Evolutionary conservation across 2,113 vertebrate genomes (phyloP).

Genomic region (Ochotona princeps): DNA sequence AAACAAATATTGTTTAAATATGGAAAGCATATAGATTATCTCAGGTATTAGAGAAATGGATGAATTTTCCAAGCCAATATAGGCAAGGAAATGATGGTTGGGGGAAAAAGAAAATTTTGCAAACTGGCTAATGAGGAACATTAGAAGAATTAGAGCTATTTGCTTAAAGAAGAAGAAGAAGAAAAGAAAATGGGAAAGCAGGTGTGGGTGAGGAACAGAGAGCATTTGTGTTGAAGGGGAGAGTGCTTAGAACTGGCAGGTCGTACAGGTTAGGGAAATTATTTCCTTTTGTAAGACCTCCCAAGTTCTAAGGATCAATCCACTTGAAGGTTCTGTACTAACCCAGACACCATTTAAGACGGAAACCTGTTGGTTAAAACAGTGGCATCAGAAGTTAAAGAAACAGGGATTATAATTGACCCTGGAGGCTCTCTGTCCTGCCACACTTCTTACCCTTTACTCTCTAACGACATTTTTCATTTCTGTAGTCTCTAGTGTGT

Average conservation of each 20-base stretch:
- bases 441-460: background rate
- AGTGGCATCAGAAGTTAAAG: background rate
- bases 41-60: background rate
- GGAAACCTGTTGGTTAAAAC: background rate
- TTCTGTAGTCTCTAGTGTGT: background rate
- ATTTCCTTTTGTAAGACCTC: conserved; percentile 7
- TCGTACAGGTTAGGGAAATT: background rate
- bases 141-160: background rate
- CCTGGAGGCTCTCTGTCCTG: background rate
- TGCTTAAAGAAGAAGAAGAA: background rate
- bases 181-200: background rate
- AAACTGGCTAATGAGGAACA: background rate
- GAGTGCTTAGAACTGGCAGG: background rate
- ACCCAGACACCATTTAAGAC: background rate
- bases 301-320: background rate
- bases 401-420: background rate
- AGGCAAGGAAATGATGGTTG: background rate
- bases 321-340: background rate
- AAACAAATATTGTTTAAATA: no score
- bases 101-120: background rate
- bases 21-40: background rate
- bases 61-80: background rate
- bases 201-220: background rate
- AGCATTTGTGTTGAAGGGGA: background rate
- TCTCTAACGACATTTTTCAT: background rate